A percentile compares a stretch with the other conserved stretches of the same genome.
phyloP scores from a whole-genome alignment of 2,797 vertebrate genomes.

The Taeniopygia guttata region DNA sequence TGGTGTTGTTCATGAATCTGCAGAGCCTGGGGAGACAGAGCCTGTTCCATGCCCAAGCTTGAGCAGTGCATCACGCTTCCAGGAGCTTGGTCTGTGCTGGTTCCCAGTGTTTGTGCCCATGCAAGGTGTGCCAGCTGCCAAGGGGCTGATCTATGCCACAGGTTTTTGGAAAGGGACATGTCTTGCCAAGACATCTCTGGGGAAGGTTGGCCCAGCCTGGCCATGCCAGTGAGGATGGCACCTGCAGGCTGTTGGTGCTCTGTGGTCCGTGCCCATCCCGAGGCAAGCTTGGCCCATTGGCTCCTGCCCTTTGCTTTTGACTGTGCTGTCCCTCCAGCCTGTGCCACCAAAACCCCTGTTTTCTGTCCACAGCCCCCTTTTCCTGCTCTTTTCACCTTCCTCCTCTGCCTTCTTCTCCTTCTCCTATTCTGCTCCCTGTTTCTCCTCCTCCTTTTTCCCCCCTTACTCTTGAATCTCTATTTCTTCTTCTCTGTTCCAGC shows the following conservation, averaged over 20 bases:
- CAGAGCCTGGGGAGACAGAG: background rate
- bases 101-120: background rate
- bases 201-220: background rate
- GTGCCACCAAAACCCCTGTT: background rate
- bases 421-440: background rate
- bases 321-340: background rate
- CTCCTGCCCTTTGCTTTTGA: background rate
- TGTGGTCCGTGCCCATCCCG: background rate
- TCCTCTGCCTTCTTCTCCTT: slow-evolving; percentile 31
- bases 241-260: background rate
- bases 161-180: background rate
- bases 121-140: background rate
- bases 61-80: background rate
- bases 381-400: slow-evolving; percentile 28
- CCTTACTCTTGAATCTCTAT: slow-evolving; percentile 78
- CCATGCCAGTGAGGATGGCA: background rate
- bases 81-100: background rate
- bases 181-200: background rate
- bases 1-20: background rate
- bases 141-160: background rate
- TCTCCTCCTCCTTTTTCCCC: slow-evolving; percentile 31
- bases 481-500: slow-evolving; percentile 88
- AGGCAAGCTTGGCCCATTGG: background rate
- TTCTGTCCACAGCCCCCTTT: background rate
- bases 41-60: background rate